Evolutionary conservation across 2,888 invertebrate species (phyloP), one percentile per base, ranked within the genome.

Genomic region (Xestia sexstrigata): DNA sequence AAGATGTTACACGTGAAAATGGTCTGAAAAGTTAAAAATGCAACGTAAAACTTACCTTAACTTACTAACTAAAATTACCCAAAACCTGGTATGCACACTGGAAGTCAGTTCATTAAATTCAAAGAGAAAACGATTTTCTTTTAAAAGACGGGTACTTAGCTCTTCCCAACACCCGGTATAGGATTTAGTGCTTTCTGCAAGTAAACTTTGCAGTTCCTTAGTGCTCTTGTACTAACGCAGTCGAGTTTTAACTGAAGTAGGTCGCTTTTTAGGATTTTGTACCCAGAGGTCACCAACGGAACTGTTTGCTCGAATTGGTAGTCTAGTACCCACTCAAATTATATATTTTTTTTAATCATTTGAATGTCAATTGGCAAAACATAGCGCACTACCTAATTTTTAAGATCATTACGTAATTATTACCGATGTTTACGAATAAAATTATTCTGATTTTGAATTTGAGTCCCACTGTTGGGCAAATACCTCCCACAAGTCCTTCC

Each of bases 151-250:
- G 65, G 17, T 75, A 23, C 39, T 74, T 47, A 81, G 55, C 63
- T 78, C n/a, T 74, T 60, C 74, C 13, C 63, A 74, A 74, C 78
- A 74, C 45, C 77, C 74, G 35, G 35, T 8, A 9, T 45, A 17
- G n/a, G 55, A 74, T 65, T 74, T 78, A 65, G 23, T 63, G 63
- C 63, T 58, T 74, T 65, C 81, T 47, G 17, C 47, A 35, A 75
- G n/a, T 75, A 75, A 75, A 82, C 47, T 65, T 78, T 47, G 17
- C 47, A 82, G 30, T 49, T 74, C 9, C 9, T 81, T 55, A 63
- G 63, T 55, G 75, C 81, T n/a, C n/a, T 74, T 55, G 23, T n/a
- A 26, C 23, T 45, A 81, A 39, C 35, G 13, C 17, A 81, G 74
- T 30, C 17, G 26, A 35, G 23, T 45, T 0, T 45, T 70, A 26